Percentiles rank a stretch among this genome's conserved stretches.
Evolutionary conservation across 2,888 invertebrate species (phyloP).

Genomic region (Ochropleura leucogaster): DNA sequence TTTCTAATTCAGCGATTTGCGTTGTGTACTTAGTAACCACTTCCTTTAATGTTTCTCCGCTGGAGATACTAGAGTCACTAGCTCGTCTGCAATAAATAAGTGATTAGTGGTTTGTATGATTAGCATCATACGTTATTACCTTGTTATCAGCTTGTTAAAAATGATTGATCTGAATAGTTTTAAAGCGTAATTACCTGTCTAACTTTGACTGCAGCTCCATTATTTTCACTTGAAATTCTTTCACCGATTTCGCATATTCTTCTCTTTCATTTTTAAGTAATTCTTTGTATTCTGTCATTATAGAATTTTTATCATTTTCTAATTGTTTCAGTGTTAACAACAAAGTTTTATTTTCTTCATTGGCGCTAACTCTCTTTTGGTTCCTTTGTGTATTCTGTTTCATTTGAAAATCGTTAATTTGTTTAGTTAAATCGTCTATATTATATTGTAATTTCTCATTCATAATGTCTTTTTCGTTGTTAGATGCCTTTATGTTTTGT

Average conservation of each 20-base stretch:
- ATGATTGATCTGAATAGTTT: conserved; percentile 73
- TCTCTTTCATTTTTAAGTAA: conserved; percentile 88
- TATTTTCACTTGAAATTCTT: conserved; percentile 79
- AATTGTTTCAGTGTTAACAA: conserved; percentile 80
- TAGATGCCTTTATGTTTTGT: conserved; percentile 74
- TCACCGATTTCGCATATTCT: conserved; percentile 81
- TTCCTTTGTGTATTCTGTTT: conserved; percentile 69
- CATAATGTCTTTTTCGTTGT: conserved; percentile 77
- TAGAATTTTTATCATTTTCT: conserved; percentile 83
- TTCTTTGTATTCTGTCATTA: conserved; percentile 88
- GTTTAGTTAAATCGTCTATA: conserved; percentile 73
- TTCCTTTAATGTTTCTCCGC: conserved; percentile 77
- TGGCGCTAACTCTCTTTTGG: conserved; percentile 74
- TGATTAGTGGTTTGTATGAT: conserved; percentile 63
- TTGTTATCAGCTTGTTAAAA: conserved; percentile 71
- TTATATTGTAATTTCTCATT: conserved; percentile 72
- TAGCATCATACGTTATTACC: conserved; percentile 58
- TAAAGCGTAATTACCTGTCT: conserved; percentile 75
- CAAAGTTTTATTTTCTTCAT: conserved; percentile 85
- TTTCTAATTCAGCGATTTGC: conserved; percentile 83
- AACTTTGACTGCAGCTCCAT: conserved; percentile 78
- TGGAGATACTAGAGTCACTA: conserved; percentile 71
- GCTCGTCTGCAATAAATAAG: conserved; percentile 78
- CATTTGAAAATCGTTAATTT: conserved; percentile 71
- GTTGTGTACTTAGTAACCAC: conserved; percentile 82